Evolutionary conservation across 2,888 invertebrate species (phyloP).

Genomic region (Prosapia bicincta): DNA sequence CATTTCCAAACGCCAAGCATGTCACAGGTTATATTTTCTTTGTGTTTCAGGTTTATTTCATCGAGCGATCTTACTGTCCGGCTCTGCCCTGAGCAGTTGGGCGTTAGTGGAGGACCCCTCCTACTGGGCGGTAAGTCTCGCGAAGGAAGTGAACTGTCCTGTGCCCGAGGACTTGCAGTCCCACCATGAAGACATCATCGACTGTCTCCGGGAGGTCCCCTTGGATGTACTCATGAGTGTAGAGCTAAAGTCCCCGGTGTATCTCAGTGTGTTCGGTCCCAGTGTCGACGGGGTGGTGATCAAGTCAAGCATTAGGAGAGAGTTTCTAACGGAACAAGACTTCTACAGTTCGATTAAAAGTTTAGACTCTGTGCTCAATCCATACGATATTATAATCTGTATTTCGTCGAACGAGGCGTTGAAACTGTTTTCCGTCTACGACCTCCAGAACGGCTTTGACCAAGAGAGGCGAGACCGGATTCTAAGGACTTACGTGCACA

Average conservation of each 20-base stretch:
- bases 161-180: slow-evolving; percentile 75
- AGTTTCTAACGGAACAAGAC: slow-evolving; percentile 63
- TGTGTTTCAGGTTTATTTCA: slow-evolving; percentile 79
- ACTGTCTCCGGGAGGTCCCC: slow-evolving; percentile 73
- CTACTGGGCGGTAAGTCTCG: slow-evolving; percentile 73
- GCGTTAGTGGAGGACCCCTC: slow-evolving; percentile 83
- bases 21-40: too few species aligned
- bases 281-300: slow-evolving; percentile 60
- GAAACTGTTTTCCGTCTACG: slow-evolving; percentile 57
- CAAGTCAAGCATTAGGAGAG: slow-evolving; percentile 78
- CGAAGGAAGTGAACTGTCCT: slow-evolving; percentile 70
- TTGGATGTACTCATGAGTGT: slow-evolving; percentile 69
- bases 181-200: slow-evolving; percentile 79
- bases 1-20: too few species aligned
- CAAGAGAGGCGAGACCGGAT: slow-evolving; percentile 73
- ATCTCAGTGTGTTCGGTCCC: slow-evolving; percentile 80
- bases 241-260: slow-evolving; percentile 75
- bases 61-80: slow-evolving; percentile 57
- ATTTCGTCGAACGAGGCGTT: slow-evolving; percentile 88
- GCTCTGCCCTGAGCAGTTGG: slow-evolving; percentile 77
- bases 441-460: slow-evolving; percentile 70
- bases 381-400: slow-evolving; percentile 84
- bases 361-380: slow-evolving; percentile 53
- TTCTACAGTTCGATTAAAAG: slow-evolving; percentile 50
- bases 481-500: slow-evolving; percentile 80